phyloP scores from a whole-genome alignment of 2,797 vertebrate genomes.

The Epinephelus awoara region DNA sequence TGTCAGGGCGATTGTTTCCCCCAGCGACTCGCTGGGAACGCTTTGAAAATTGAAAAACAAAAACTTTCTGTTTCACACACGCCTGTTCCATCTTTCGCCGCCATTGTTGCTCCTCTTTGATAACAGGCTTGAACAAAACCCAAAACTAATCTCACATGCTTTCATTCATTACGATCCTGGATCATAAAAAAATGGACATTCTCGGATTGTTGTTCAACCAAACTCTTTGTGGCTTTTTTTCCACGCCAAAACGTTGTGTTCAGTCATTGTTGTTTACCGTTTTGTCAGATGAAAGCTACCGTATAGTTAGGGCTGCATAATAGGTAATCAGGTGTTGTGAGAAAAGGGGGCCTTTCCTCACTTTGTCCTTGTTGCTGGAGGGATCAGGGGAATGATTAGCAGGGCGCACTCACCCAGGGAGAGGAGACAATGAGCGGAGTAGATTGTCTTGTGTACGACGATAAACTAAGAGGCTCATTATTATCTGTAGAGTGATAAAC shows the following conservation, averaged over 20 bases:
- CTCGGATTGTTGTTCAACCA: constrained; percentile 52
- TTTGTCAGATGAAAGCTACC: constrained; percentile 56
- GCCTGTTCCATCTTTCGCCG: constrained; percentile 60
- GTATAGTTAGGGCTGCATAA: constrained; percentile 33
- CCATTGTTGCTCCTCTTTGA: constrained; percentile 77
- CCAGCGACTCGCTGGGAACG: constrained; percentile 49
- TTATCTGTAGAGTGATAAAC: constrained; percentile 77
- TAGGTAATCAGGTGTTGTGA: constrained; percentile 65
- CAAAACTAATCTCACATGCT: constrained; percentile 73
- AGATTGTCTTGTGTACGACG: constrained; percentile 70
- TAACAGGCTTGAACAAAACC: constrained; percentile 72
- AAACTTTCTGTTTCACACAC: constrained; percentile 72
- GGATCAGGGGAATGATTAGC: constrained; percentile 62
- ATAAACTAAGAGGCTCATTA: constrained; percentile 80
- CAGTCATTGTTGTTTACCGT: constrained; percentile 38
- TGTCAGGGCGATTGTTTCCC: constrained; percentile 72
- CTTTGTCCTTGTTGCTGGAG: constrained; percentile 61
- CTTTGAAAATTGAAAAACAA: constrained; percentile 75
- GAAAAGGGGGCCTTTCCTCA: constrained; percentile 45
- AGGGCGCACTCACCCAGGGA: constrained; percentile 58
- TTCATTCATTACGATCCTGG: constrained; percentile 72
- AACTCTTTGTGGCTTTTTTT: constrained; percentile 55
- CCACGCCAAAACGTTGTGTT: constrained; percentile 20
- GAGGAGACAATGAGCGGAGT: constrained; percentile 65
- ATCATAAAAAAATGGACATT: constrained; percentile 65